Base-by-base conservation (phyloP, 2,113 vertebrate genomes). In the Hemicordylus capensis region DNA sequence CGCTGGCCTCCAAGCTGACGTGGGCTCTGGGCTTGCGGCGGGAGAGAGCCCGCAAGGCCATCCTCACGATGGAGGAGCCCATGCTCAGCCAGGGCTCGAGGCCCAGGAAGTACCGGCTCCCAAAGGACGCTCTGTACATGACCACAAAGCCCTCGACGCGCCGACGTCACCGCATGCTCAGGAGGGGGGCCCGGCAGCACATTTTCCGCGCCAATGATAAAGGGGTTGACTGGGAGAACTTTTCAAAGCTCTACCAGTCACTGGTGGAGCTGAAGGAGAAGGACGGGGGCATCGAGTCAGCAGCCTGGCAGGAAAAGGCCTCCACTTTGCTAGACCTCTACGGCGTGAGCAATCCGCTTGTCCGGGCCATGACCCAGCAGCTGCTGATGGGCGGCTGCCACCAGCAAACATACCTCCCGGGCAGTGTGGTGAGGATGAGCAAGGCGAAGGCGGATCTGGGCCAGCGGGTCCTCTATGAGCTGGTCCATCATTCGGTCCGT, bases 311-410 rank as follows among this genome's bases (percentile, higher is more conserved):
- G 72, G 81, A 87, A 8, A 67, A 83, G 31, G 86, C 92, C 31
- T 20, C 81, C 46, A 76, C 39, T 4, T 51, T 95, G 63, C 81
- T 91, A 64, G 89, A 93, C 14, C 59, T 93, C 63, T 93, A 94
- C 28, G 87, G 92, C n/a, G 4, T 92, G 48, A 88, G 80, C 85
- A 92, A 89, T 8, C 89, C 87, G 0, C 9, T 39, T 28, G 87
- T 94, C 80, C 88, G 89, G 79, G 83, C 66, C 44, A 64, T 95
- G n/a, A 56, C 92, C 24, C 91, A 79, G 81, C 89, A 94, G 12
- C n/a, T 94, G 56, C 26, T 92, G 12, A 14, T 87, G 48, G 66
- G 34, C 1, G 75, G 6, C 51, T 14, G 0, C 6, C 37, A 1
- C 34, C 17, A 34, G 17, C 9, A 5, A 34, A 24, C 5, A 22